Base-by-base conservation (phyloP, 23 tunicate genomes). In the Styela clava region DNA sequence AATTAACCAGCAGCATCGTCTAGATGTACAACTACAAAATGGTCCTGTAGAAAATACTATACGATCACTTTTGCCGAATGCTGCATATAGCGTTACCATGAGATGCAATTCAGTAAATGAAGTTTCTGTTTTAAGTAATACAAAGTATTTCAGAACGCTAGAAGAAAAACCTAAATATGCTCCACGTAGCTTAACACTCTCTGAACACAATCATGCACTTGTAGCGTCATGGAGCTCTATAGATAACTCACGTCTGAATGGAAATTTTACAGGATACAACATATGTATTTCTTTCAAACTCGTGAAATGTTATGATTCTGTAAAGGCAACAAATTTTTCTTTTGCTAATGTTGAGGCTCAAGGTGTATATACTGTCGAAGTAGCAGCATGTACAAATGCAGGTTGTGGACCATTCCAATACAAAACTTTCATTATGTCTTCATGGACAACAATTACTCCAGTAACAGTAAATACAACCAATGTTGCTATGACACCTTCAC, bases 61-160 rank as follows among this genome's bases (percentile, higher is more conserved):
- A 24, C 5, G 70, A 24, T 18, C 30, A 3, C 31, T 65, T 9
- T 16, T 27, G 7, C 70, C 70, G 3, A 65, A 31, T n/a, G 32
- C 24, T 18, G 33, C 37, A 32, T 72, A 72, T 28, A 24, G 33
- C n/a, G 78, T 72, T 22, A 28, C 16, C 16, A 33, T 72, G 0
- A 16, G 16, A 23, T 72, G 78, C n/a, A 72, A 33, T 33, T n/a
- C 25, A 16, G 30, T 1, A 9, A 28, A 33, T 34, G 84, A 79
- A 0, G 0, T 20, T 2, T 70, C 84, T 33, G 24, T 16, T 7
- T 2, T n/a, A 21, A 86, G 89, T 32, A 51, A 79, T 44, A 33
- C 79, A 31, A 68, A 21, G 64, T 26, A 1, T 30, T 86, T 86
- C 70, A 27, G 26, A 61, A 86, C 89, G 19, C 51, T 79, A 61